phyloP scores from a whole-genome alignment of 2,888 invertebrate genomes.

The Mylabris sibirica region DNA sequence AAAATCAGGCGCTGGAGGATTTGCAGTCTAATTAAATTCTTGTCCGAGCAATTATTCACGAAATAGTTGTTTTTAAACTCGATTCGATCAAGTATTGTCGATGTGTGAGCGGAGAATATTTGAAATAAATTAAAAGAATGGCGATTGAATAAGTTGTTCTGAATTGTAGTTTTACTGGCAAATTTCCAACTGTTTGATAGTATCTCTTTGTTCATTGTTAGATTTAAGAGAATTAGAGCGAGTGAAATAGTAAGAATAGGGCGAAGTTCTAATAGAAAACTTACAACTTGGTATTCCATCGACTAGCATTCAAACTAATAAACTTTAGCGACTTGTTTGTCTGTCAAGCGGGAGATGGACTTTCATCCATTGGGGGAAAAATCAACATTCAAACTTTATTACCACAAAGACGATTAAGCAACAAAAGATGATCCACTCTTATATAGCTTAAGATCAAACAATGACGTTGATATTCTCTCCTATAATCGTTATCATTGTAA shows the following conservation, averaged over 20 bases:
- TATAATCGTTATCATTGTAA: too few relatives aligned
- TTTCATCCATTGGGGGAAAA: not conserved
- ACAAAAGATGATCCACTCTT: not conserved
- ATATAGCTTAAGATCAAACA: too few relatives aligned
- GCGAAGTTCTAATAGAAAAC: conserved; percentile 4
- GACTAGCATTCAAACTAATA: conserved; percentile 4
- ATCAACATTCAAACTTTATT: not conserved
- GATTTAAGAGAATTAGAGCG: not conserved
- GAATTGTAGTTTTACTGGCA: not conserved
- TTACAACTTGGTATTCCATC: not conserved
- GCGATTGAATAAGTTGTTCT: not conserved
- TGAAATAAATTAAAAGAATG: not conserved
- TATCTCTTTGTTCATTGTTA: not conserved
- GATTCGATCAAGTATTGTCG: too few relatives aligned
- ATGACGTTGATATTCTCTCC: too few relatives aligned
- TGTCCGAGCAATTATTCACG: not conserved
- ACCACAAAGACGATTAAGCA: not conserved
- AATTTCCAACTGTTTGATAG: not conserved
- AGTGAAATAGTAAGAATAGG: not conserved
- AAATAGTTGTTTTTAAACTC: too few relatives aligned
- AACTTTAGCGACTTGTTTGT: not conserved
- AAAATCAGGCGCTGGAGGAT: too few relatives aligned
- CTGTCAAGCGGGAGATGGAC: not conserved
- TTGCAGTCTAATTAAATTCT: not conserved
- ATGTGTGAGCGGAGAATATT: conserved; percentile 2